Evolutionary conservation across 2,888 invertebrate species (phyloP).

Genomic region (Petrolisthes manimaculis): DNA sequence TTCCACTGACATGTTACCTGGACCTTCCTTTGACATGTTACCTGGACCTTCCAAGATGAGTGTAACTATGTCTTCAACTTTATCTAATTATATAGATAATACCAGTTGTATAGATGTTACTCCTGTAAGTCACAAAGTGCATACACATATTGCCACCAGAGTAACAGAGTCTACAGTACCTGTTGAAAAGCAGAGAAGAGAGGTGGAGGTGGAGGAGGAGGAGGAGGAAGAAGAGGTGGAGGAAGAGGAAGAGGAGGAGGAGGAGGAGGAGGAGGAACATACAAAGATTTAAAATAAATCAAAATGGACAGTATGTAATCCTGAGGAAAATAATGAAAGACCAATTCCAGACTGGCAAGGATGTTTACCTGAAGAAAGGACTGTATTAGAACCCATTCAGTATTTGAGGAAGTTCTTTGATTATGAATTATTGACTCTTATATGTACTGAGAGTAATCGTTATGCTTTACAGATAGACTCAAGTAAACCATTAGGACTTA

Average conservation of each 20-base stretch:
- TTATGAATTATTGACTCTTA: conserved; percentile 20
- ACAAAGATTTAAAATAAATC: background rate
- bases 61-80: too few species aligned
- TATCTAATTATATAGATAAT: too few species aligned
- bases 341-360: too few species aligned
- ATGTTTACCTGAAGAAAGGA: too few species aligned
- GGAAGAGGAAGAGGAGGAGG: conserved; percentile 30
- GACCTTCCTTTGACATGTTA: too few species aligned
- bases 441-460: conserved; percentile 23
- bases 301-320: background rate
- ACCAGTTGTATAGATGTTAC: too few species aligned
- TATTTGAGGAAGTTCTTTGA: too few species aligned
- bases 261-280: background rate
- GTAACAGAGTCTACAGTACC: background rate
- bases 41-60: too few species aligned
- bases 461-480: conserved; percentile 20
- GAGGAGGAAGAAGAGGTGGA: too few species aligned
- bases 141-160: too few species aligned
- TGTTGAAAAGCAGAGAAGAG: background rate
- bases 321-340: conserved; percentile 1
- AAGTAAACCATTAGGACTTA: conserved; percentile 18
- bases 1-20: too few species aligned
- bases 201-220: background rate
- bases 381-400: background rate
- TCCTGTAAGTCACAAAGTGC: too few species aligned